Percentiles rank a stretch among this genome's conserved stretches.
Conservation (phyloP, 2,113 vertebrate species). For the Hassar affinis region DNA sequence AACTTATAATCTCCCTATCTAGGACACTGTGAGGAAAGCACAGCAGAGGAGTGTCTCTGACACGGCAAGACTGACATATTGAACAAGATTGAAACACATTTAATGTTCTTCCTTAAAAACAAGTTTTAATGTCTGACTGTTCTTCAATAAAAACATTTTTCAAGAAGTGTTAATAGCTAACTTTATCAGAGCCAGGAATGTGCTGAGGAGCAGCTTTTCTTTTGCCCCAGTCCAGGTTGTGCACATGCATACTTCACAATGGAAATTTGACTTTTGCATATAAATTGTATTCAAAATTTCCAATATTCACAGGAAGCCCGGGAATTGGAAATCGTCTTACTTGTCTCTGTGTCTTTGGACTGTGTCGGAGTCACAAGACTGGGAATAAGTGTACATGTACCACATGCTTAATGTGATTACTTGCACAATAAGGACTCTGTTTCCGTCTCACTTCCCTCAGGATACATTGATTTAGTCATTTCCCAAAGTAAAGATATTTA, state of each 20-base stretch:
- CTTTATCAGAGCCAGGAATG: neutral
- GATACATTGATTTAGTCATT: neutral
- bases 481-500: neutral
- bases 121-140: no score
- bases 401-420: constrained; percentile 74
- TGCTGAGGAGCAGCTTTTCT: neutral
- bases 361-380: constrained; percentile 66
- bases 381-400: constrained; percentile 68
- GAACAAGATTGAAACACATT: neutral
- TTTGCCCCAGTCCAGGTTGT: neutral
- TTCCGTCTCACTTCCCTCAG: constrained; percentile 29
- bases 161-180: neutral
- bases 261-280: neutral
- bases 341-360: constrained; percentile 41
- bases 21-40: neutral
- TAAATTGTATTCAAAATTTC: neutral
- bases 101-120: neutral
- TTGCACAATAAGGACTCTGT: constrained; percentile 68
- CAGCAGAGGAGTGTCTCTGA: neutral
- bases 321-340: neutral
- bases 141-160: no score
- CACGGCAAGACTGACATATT: neutral
- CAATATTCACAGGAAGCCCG: neutral
- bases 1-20: neutral
- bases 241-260: neutral